Evolutionary conservation across 2,113 vertebrate species (phyloP), one percentile per base, ranked within the genome.

Genomic region (Leucoraja erinaceus): DNA sequence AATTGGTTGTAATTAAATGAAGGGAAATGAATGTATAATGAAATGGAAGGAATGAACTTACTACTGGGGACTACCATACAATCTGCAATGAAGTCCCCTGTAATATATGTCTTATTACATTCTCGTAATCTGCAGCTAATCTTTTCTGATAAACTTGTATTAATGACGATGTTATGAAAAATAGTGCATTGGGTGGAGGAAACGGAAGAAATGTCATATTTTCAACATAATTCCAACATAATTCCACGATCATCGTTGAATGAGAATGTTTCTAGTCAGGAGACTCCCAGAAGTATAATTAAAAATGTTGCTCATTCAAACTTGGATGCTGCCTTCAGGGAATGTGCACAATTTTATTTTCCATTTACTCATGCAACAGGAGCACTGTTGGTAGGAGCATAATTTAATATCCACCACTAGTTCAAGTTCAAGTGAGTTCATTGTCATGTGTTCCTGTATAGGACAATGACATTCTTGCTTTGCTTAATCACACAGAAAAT

Each of bases 1-100:
- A 88, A 63, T 88, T 88, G 59, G 14, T 28, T 88, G 63, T 88
- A 88, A 88, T 88, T 88, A 88, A 88, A 88, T 88, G 83, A 88
- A 88, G 83, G 83, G 83, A 63, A 88, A 88, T 88, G 59, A 88
- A 88, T 88, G 59, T 66, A 12, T 88, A 63, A 88, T 88, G 59
- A 88, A 63, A 88, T 88, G 83, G 59, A 88, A 63, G 59, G 83
- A 88, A 88, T 88, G 83, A 88, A 59, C 83, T 63, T 25, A 88
- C 12, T 14, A 63, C 59, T 63, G 28, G 54, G 81, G 83, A 63
- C 81, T n/a, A 84, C 54, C 11, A n/a, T 84, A 84, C 54, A 61
- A 10, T 86, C 25, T 63, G 28, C 28, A 88, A 59, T 88, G 83
- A 88, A 63, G 31, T 63, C 31, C 28, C 11, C 59, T 88, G 11